phyloP scores from a whole-genome alignment of 1,140 invertebrate species.

The Paramacrobiotus metropolitanus region DNA sequence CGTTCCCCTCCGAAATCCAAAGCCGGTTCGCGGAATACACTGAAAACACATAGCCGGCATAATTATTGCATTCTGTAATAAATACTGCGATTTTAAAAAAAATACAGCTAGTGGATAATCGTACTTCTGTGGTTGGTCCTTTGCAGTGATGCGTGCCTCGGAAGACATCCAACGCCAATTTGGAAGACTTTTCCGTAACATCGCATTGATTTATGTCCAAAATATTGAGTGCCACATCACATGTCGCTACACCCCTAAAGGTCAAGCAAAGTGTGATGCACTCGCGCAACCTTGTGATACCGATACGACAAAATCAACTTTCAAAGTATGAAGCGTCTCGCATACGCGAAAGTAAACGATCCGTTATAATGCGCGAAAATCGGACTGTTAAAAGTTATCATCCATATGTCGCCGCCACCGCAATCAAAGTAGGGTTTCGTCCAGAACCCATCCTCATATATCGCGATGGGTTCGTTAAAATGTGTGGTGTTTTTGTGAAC shows the following conservation, averaged over 20 bases:
- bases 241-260: constrained; percentile 68
- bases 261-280: too few species aligned
- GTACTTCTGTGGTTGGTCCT: too few species aligned
- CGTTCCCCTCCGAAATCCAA: constrained; percentile 72
- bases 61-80: too few species aligned
- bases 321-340: too few species aligned
- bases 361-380: constrained; percentile 64
- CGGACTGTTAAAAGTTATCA: constrained; percentile 80
- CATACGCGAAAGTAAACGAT: constrained; percentile 18
- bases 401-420: constrained; percentile 85
- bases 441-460: constrained; percentile 77
- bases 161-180: constrained; percentile 55
- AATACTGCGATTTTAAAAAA: too few species aligned
- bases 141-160: constrained; percentile 81
- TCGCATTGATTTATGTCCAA: constrained; percentile 93
- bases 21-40: constrained; percentile 61
- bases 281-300: too few species aligned
- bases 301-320: too few species aligned
- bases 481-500: neutral
- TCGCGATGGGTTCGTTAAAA: constrained; percentile 28
- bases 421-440: constrained; percentile 88
- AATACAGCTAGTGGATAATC: too few species aligned
- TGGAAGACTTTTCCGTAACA: constrained; percentile 39
- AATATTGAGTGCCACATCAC: constrained; percentile 71
- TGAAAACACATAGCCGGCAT: too few species aligned